Evolutionary conservation across 2,113 vertebrate genomes (phyloP).

Genomic region (Tragelaphus buxtoni): DNA sequence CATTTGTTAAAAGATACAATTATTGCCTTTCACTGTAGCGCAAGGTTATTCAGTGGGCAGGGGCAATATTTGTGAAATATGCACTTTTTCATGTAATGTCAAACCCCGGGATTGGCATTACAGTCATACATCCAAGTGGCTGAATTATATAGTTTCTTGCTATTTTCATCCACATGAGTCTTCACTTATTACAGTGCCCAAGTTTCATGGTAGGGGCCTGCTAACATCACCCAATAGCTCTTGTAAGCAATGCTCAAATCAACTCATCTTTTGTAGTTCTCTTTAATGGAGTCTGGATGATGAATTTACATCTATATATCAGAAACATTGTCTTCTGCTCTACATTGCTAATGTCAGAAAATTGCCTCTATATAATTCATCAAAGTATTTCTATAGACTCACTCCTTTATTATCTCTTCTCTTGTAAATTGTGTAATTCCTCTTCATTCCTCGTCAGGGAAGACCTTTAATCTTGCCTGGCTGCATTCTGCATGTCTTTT

Average conservation of each 20-base stretch:
- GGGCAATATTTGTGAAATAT: background rate
- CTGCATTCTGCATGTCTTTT: conserved; percentile 55
- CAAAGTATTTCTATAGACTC: conserved; percentile 83
- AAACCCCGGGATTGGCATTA: background rate
- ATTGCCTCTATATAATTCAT: conserved; percentile 85
- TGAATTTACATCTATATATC: conserved; percentile 86
- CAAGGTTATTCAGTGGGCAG: background rate
- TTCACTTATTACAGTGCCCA: conserved; percentile 60
- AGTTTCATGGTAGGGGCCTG: conserved; percentile 61
- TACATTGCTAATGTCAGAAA: conserved; percentile 85
- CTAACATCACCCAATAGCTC: conserved; percentile 60
- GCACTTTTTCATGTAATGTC: background rate
- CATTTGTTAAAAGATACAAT: background rate
- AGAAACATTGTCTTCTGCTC: conserved; percentile 83
- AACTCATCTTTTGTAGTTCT: conserved; percentile 79
- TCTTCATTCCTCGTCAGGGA: conserved; percentile 75
- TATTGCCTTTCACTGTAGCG: background rate
- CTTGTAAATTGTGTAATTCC: conserved; percentile 80
- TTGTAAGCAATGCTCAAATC: conserved; percentile 77
- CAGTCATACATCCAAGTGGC: background rate
- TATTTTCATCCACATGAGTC: conserved; percentile 69
- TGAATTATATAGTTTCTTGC: conserved; percentile 42
- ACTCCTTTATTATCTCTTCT: conserved; percentile 81
- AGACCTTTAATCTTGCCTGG: conserved; percentile 81
- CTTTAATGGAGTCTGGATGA: conserved; percentile 81